Percentiles rank a stretch among this genome's conserved stretches.
Evolutionary conservation across 2,113 vertebrate species (phyloP).

Genomic region (Alethe diademata): DNA sequence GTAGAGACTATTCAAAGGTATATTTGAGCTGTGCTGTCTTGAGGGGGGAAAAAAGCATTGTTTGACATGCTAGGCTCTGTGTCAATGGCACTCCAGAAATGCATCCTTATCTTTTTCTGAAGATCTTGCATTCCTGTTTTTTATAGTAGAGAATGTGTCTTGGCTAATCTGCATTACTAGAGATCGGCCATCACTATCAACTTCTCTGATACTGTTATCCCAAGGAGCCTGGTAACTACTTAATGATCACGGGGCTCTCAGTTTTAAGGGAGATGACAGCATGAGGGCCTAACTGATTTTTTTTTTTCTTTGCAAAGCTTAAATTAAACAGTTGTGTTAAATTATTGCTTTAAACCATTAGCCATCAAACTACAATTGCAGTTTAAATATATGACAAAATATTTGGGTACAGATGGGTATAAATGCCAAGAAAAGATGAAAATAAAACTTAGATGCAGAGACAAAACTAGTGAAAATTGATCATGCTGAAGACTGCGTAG

Average conservation of each 20-base stretch:
- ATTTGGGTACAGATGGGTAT: background rate
- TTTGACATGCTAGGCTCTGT: background rate
- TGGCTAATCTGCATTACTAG: background rate
- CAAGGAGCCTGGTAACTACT: background rate
- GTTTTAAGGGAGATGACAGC: background rate
- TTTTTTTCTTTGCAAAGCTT: background rate
- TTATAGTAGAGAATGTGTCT: background rate
- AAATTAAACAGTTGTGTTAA: background rate
- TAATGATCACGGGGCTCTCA: background rate
- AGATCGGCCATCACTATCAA: background rate
- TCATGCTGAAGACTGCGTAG: background rate
- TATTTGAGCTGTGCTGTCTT: background rate
- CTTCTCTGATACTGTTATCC: background rate
- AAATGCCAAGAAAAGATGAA: background rate
- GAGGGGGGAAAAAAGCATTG: background rate
- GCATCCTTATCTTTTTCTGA: background rate
- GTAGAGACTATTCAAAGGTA: background rate
- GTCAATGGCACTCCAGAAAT: background rate
- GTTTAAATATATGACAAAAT: background rate
- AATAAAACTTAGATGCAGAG: background rate
- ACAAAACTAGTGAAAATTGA: background rate
- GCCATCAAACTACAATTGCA: background rate
- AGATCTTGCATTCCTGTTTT: background rate
- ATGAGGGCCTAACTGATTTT: background rate
- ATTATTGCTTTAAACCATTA: background rate